Base-by-base conservation (phyloP, 2,797 vertebrate genomes). In the Sebastes miniatus region DNA sequence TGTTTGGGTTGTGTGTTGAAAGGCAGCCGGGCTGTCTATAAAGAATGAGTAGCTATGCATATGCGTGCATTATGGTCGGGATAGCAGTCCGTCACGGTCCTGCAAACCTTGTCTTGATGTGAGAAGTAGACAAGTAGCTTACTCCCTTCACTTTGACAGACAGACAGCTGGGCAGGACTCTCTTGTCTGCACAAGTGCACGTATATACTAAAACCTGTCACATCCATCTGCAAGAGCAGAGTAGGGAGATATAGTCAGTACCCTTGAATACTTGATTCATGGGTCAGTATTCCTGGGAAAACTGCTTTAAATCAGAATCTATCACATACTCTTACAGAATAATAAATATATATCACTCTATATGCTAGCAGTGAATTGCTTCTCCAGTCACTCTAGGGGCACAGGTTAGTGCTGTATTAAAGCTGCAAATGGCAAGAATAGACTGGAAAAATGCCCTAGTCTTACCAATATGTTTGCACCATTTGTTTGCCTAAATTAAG, bases 201-300 rank as follows among this genome's bases (percentile, higher is more conserved):
- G 84, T 83, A 75, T 63, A 86, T 87, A 76, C 76, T 66, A 63
- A 69, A 83, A 77, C 79, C 85, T 85, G 81, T 90, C 88, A 83
- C 62, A 43, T 85, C 82, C 54, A 67, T 89, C 83, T 77, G 79
- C 36, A 71, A 52, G 67, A 66, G 61, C 79, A 76, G 77, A 85
- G 62, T 27, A 69, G 62, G 39, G 66, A 81, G 73, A 79, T 76
- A 75, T 76, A 54, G n/a, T 87, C 52, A 75, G 58, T 66, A 80
- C 20, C 73, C 73, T 79, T 88, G 76, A 89, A 85, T 76, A 78
- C 73, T 81, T 87, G 87, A 92, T 91, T 90, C 77, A 87, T 77
- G 58, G 86, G 70, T 75, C 81, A 76, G 67, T 76, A 69, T 90
- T 90, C 58, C 77, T 56, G 39, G 72, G 69, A 81, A 82, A 87